Evolutionary conservation across 2,888 invertebrate genomes (phyloP), one percentile per base, ranked within the genome.

Genomic region (Nomada lathburiana): DNA sequence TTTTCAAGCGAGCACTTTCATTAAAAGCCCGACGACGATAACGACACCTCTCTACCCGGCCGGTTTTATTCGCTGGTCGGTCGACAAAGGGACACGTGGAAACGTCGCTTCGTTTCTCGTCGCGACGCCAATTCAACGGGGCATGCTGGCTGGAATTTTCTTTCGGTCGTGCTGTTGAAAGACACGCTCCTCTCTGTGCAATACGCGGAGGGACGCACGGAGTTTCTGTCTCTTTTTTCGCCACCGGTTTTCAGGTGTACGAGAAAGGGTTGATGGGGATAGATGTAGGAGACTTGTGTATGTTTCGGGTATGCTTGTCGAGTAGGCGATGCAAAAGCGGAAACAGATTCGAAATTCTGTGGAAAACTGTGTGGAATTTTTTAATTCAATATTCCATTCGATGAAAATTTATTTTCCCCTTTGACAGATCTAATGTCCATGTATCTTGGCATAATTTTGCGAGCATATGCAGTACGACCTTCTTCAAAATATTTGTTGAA

Each of bases 1-100:
- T 80, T 82, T 86, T 83, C 74, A 64, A 60, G 70, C 80, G 74
- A 83, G 84, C 73, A 70, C 77, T 81, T 86, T 85, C 84, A 86
- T 85, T 83, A 83, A 86, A 85, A 80, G 76, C 75, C 36, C 59
- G 60, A 70, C 65, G 78, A 73, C 57, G 72, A 59, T 73, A 76
- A 86, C 83, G 73, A 74, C 86, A 71, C 63, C 29, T 68, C 65
- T 50, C 47, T 18, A 20, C n/a, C 53, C 59, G 53, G 52, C 80
- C 68, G 69, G 79, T 80, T 84, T 82, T 68, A 72, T 74, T 74
- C 63, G 70, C 18, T 29, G 36, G 53, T 64, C 67, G 50, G 59
- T 59, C 67, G 75, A 75, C 84, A 83, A 77, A 81, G 81, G 74
- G 84, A 84, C 77, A 82, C 81, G 68, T 76, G 76, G 78, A 79